Base-by-base conservation (phyloP, 2,113 vertebrate species). In the Bujurquina vittata region DNA sequence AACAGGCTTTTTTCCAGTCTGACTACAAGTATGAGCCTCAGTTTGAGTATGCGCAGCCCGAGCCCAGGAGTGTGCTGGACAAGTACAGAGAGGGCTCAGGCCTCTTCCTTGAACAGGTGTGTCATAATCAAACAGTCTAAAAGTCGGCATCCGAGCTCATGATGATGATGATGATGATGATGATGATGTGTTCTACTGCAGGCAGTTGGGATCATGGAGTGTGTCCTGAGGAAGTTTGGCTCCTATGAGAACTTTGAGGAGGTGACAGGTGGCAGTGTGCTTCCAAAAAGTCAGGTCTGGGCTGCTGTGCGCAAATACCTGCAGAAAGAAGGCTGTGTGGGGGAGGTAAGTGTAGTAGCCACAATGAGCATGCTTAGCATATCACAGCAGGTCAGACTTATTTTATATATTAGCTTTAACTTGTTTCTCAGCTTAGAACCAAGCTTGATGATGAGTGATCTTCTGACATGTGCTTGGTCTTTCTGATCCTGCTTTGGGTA, bases 211-310 rank as follows among this genome's bases (percentile, higher is more conserved):
- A 99, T 99, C 92, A 97, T 99, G 56, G 96, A 96, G 26, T 94
- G 97, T 0, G 97, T 99, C 62, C 94, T 99, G 94, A 96, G 95
- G 91, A 98, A 96, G 90, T 99, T 97, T 7, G 97, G 96, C 9
- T 96, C 95, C 83, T 99, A 99, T 0, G 97, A 99, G 92, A 96
- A 90, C 92, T 99, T 99, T 2, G 97, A 99, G 91, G 96, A 97
- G 0, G 93, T 96, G 77, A 99, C 97, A 0, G 98, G 98, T 0
- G 98, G 98, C 63, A 95, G 90, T 80, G 90, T 97, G 57, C 95
- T 99, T 54, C 97, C 96, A 18, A 99, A 99, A 67, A 97, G 97
- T 93, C 97, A 97, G 82, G 97, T 99, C 78, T 99, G 98, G 98
- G 96, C 98, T 0, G 87, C 95, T 0, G 97, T 97, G 18, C 96